These are phyloP conservation scores for Crossocerus cetratus DNA, from an alignment of 2,888 invertebrate species.

Conservation along the genomic window DNA sequence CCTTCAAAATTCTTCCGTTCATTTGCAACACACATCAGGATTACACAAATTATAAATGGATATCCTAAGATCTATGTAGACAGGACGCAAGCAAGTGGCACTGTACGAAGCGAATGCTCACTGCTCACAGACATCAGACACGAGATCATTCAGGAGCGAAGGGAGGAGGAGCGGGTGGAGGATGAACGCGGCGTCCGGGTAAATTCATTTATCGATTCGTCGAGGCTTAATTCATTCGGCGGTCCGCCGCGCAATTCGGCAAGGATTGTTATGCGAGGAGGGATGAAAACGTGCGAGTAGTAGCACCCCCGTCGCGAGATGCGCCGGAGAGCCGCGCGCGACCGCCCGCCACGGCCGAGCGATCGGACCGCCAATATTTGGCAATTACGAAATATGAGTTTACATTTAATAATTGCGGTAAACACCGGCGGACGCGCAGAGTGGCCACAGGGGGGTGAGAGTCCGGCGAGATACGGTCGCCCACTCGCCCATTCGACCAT, in stretches of 20 bases:
- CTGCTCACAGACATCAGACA: background rate
- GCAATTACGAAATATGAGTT: conserved; percentile 76
- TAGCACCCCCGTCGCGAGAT: conserved; percentile 58
- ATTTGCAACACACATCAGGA: too few relatives aligned
- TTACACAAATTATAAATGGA: too few relatives aligned
- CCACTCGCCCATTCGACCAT: conserved; percentile 35
- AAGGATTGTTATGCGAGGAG: conserved; percentile 62
- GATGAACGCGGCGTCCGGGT: conserved; percentile 1
- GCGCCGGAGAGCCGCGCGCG: conserved; percentile 35
- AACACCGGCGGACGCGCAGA: conserved; percentile 71
- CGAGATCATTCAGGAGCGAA: background rate
- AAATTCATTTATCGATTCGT: conserved; percentile 59
- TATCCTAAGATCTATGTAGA: too few relatives aligned
- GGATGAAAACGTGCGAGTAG: conserved; percentile 62
- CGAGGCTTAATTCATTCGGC: conserved; percentile 56
- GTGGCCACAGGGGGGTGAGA: conserved; percentile 62
- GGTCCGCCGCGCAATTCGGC: conserved; percentile 27
- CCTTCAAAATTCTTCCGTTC: background rate
- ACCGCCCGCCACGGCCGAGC: conserved; percentile 51
- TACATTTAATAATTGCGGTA: conserved; percentile 76
- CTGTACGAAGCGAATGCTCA: background rate
- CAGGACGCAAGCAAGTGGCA: too few relatives aligned
- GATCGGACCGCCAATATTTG: conserved; percentile 74
- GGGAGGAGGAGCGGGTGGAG: background rate
- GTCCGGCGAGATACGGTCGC: conserved; percentile 60